Evolutionary conservation across 2,113 vertebrate species (phyloP), one percentile per base, ranked within the genome.

Genomic region (Malurus alboscapulatus): DNA sequence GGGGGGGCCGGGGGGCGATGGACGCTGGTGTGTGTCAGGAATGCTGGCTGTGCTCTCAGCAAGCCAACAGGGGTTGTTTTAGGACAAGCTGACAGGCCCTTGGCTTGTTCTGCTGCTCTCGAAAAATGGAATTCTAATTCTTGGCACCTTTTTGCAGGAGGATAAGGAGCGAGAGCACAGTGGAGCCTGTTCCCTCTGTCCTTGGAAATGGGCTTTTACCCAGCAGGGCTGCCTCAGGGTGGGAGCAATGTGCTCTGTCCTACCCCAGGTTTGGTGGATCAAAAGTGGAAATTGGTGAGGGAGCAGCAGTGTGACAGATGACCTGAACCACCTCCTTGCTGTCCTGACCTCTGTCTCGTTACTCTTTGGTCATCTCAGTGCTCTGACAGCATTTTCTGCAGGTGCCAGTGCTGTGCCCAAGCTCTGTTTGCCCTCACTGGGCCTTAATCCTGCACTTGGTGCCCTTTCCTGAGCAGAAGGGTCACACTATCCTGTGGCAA

Each of bases 1-100:
- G 88, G 89, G 62, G 86, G 79, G 71, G 54, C 21, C 1, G 4
- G 51, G 82, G 91, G 90, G 71, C 11, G 24, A 47, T 65, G 95
- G 96, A 66, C 87, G 14, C 88, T 84, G 87, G 53, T 88, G 88
- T 63, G 92, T 20, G 13, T 92, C 87, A 82, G 94, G 84, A 94
- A 87, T 69, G 81, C 94, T 94, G 95, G 94, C 94, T 92, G 90
- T 2, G 8, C 2, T 6, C 87, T 91, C 42, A 0, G 32, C 22
- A 3, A 85, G 92, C 61, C 0, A n/a, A 73, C n/a, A 88, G 95
- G 62, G 95, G 96, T 96, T 93, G 89, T 94, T 95, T 91, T 89
- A 95, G 96, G 96, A 95, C 92, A 96, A 44, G 93, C 94, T 94
- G 95, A 93, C 91, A 93, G 91, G 87, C 81, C 91, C 71, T 96